These are phyloP conservation scores for Thymallus thymallus DNA, from an alignment of 2,113 vertebrate species.

Conservation along the genomic window DNA sequence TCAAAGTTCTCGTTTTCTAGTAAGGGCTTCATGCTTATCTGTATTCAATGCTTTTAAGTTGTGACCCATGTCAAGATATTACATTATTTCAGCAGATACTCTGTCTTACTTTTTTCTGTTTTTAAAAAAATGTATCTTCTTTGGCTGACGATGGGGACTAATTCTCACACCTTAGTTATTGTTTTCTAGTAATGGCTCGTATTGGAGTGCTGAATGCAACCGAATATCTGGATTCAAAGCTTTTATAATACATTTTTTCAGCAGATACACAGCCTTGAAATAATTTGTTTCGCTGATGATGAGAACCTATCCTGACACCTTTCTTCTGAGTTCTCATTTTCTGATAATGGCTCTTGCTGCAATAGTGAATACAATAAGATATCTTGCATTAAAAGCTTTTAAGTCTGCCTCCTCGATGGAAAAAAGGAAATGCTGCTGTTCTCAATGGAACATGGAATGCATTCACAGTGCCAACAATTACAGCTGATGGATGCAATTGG, in stretches of 20 bases:
- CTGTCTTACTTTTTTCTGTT: too few relatives aligned
- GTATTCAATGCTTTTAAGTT: too few relatives aligned
- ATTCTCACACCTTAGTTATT: not conserved
- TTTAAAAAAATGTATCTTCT: too few relatives aligned
- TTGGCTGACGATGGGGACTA: too few relatives aligned
- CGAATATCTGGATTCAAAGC: not conserved
- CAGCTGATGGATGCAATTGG: conserved; percentile 6
- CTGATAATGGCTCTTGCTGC: not conserved
- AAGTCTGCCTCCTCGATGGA: not conserved
- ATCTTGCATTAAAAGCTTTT: not conserved
- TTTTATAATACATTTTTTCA: too few relatives aligned
- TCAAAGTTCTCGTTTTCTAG: too few relatives aligned
- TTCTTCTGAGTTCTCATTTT: not conserved
- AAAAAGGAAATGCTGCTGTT: not conserved
- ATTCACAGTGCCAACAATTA: not conserved
- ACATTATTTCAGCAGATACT: too few relatives aligned
- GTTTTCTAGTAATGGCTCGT: not conserved
- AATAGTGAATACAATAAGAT: not conserved
- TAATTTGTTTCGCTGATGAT: too few relatives aligned
- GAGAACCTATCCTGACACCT: too few relatives aligned
- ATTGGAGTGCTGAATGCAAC: not conserved
- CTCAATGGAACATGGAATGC: not conserved
- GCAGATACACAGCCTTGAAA: too few relatives aligned
- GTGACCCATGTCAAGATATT: too few relatives aligned
- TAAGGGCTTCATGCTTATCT: too few relatives aligned